These are phyloP conservation scores for Amphipoea oculea DNA, from an alignment of 2,888 invertebrate species.

Conservation along the genomic window DNA sequence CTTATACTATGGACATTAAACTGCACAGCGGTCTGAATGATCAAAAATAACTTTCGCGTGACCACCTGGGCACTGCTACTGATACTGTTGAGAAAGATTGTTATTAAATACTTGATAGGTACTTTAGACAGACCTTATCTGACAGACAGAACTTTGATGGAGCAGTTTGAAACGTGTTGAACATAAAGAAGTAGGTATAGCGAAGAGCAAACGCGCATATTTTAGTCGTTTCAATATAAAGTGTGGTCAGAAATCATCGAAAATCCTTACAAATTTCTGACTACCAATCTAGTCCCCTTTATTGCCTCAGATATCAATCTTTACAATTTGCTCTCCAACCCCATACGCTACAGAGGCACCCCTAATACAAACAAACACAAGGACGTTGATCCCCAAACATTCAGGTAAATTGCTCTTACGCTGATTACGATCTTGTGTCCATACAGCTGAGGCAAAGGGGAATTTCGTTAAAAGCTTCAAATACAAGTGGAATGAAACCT, in stretches of 20 bases:
- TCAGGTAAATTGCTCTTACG: conserved; percentile 58
- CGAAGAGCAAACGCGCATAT: neutral
- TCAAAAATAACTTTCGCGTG: neutral
- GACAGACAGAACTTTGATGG: too few relatives aligned
- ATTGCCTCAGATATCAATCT: neutral
- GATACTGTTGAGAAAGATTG: neutral
- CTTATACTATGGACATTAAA: too few relatives aligned
- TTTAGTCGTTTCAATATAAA: neutral
- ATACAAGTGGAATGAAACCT: neutral
- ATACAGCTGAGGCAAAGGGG: conserved; percentile 34
- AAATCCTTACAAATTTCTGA: neutral
- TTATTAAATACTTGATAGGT: neutral
- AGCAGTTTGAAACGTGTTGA: neutral
- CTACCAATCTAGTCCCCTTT: neutral
- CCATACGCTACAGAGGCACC: conserved; percentile 11
- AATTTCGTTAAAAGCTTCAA: conserved; percentile 55
- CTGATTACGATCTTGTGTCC: conserved; percentile 47
- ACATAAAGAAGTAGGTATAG: too few relatives aligned
- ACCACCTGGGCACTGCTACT: neutral
- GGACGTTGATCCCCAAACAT: conserved; percentile 31
- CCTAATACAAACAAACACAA: conserved; percentile 37
- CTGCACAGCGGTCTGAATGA: neutral
- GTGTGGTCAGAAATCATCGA: neutral
- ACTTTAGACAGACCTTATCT: neutral
- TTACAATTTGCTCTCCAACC: neutral